Percentiles rank a stretch among this genome's conserved stretches.
These are phyloP conservation scores for Stegana nigrithorax DNA, from an alignment of 2,888 invertebrate species.

Conservation along the genomic window DNA sequence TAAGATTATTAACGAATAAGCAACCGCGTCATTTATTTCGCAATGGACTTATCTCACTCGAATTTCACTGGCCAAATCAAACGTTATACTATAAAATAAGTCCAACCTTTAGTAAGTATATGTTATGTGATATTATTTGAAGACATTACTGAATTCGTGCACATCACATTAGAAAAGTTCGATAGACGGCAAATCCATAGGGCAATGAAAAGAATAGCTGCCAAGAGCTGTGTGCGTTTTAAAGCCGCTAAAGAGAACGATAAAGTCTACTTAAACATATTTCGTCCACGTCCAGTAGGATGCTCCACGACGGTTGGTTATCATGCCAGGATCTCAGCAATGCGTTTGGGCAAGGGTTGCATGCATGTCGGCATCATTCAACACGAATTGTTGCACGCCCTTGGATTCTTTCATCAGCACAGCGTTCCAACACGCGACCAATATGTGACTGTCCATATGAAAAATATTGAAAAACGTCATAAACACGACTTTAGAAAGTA, in stretches of 20 bases:
- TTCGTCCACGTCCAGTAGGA: conserved; percentile 67
- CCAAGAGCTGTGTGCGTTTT: conserved; percentile 38
- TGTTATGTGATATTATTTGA: too few relatives aligned
- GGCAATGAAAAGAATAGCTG: conserved; percentile 39
- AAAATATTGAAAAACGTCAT: conserved; percentile 69
- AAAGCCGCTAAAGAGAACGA: conserved; percentile 5
- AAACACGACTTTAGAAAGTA: conserved; percentile 77
- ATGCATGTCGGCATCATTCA: conserved; percentile 70
- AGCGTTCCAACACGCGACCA: conserved; percentile 78
- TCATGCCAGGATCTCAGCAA: conserved; percentile 61
- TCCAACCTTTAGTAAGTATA: conserved; percentile 30
- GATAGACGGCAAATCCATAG: neutral
- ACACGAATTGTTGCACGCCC: conserved; percentile 80
- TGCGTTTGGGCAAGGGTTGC: conserved; percentile 46
- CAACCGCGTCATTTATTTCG: too few relatives aligned
- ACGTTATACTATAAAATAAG: conserved; percentile 36
- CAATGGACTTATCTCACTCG: conserved; percentile 17
- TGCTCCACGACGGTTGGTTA: conserved; percentile 83
- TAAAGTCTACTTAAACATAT: too few relatives aligned
- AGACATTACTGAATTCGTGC: too few relatives aligned
- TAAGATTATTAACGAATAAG: too few relatives aligned
- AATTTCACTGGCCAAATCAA: conserved; percentile 35
- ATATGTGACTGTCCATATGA: conserved; percentile 71
- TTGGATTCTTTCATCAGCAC: conserved; percentile 83
- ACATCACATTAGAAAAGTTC: neutral